Percentiles rank a stretch among this genome's conserved stretches.
These are phyloP conservation scores for Dissostichus mawsoni DNA, from an alignment of 2,113 vertebrate genomes.

Conservation along the genomic window DNA sequence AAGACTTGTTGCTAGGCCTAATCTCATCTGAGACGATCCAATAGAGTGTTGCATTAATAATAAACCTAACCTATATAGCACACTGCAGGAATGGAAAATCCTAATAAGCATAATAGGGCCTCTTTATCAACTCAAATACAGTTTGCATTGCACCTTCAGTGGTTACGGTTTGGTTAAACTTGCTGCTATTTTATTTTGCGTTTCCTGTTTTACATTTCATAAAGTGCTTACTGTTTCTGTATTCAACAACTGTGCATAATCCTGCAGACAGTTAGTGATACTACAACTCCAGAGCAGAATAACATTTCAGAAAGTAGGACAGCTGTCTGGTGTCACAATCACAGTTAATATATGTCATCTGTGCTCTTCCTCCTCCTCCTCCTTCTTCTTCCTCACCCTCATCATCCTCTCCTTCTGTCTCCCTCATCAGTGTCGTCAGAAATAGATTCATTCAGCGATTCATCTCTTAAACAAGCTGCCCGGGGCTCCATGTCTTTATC, in stretches of 20 bases:
- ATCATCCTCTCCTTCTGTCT: not conserved
- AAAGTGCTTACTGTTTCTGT: not conserved
- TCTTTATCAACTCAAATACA: too few species aligned
- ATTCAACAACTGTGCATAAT: not conserved
- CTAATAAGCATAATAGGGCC: too few species aligned
- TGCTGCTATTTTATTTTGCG: not conserved
- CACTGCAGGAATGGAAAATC: too few species aligned
- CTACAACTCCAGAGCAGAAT: not conserved
- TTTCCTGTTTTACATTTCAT: not conserved
- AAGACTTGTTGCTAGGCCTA: too few species aligned
- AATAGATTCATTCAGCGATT: constrained; percentile 21
- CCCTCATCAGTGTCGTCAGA: not conserved
- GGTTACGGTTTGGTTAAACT: too few species aligned
- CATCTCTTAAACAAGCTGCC: constrained; percentile 20
- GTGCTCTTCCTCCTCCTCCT: not conserved
- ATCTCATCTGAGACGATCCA: too few species aligned
- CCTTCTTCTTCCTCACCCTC: not conserved
- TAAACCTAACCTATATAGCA: too few species aligned
- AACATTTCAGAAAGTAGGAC: constrained; percentile 4
- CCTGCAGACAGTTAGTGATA: not conserved
- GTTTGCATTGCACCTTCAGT: too few species aligned
- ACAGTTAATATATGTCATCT: not conserved
- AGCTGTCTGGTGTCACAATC: not conserved
- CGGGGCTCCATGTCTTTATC: not conserved
- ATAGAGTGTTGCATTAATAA: too few species aligned